Base-by-base conservation (phyloP, 1,140 invertebrate genomes). In the Alviniconcha marisindica region DNA sequence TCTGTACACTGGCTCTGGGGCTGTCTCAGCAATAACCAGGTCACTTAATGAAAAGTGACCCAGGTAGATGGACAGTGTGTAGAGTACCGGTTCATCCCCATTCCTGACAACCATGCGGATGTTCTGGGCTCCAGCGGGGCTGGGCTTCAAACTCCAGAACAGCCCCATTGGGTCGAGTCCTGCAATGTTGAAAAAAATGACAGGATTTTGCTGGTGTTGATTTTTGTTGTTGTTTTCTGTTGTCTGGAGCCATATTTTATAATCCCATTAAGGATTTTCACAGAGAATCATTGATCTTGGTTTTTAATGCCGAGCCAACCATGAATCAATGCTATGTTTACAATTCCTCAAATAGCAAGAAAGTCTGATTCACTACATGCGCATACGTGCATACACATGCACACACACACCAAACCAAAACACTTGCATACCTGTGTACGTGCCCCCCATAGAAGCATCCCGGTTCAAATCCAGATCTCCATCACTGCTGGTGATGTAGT, bases 391-490 rank as follows among this genome's bases (percentile, higher is more conserved):
- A n/a, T n/a, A n/a, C n/a, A n/a, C n/a, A n/a, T n/a, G n/a, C n/a
- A n/a, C n/a, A n/a, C n/a, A n/a, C n/a, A n/a, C n/a, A n/a, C n/a
- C n/a, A n/a, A n/a, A n/a, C 4, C 60, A 24, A n/a, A 63, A 24
- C 24, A 10, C 5, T n/a, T 63, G 60, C 44, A 63, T 63, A 80
- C 78, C 78, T 69, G 78, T 80, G 60, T 80, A 87, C 28, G 84
- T 85, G 51, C 86, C 86, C 44, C 28, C 38, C 3, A 77, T 5
- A 28, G 81, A 81, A 12, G 40, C 14, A 18, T 84, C 77, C n/a
- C 83, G 73, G 24, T 44, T 44, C n/a, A 87, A 38, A 42, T 82
- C 71, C 12, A 87, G 80, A 77, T 81, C 24, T 60, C 86, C 86
- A 28, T 73, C 31, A 12, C 28, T 21, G 69, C 82, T 71, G 2